A percentile compares a stretch with the other conserved stretches of the same genome.
Conservation (phyloP, 2,888 invertebrate species). For the Lochmaea crataegi region DNA sequence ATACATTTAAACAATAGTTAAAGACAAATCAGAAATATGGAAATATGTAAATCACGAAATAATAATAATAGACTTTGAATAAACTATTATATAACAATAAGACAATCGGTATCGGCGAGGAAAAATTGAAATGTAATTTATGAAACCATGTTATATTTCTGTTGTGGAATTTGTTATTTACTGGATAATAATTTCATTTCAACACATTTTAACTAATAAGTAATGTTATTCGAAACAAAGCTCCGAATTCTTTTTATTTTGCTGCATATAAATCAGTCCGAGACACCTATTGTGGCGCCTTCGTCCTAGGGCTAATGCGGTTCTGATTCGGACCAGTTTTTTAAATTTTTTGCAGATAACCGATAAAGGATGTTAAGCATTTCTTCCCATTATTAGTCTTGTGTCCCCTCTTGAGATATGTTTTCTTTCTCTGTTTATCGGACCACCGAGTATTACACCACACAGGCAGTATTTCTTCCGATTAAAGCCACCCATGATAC, state of each 20-base stretch:
- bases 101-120: no score
- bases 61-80: no score
- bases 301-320: neutral
- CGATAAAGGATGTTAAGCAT: conserved; percentile 39
- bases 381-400: conserved; percentile 39
- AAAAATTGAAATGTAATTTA: no score
- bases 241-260: conserved; percentile 12
- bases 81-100: no score
- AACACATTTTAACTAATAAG: conserved; percentile 12
- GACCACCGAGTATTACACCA: conserved; percentile 38
- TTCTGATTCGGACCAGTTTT: conserved; percentile 29
- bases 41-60: no score
- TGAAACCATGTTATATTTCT: no score
- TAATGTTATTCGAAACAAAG: conserved; percentile 10
- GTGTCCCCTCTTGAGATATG: conserved; percentile 31
- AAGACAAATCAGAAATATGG: no score
- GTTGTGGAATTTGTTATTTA: no score
- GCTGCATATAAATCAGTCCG: conserved; percentile 1
- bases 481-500: conserved; percentile 41
- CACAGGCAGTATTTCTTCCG: conserved; percentile 36
- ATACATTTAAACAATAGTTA: no score
- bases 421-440: conserved; percentile 31
- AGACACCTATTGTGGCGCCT: neutral
- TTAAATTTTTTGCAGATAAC: conserved; percentile 36
- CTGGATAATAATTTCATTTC: neutral